A percentile compares a stretch with the other conserved stretches of the same genome.
Conservation (phyloP, 2,888 invertebrate species). For the Heliconius ethilla region DNA sequence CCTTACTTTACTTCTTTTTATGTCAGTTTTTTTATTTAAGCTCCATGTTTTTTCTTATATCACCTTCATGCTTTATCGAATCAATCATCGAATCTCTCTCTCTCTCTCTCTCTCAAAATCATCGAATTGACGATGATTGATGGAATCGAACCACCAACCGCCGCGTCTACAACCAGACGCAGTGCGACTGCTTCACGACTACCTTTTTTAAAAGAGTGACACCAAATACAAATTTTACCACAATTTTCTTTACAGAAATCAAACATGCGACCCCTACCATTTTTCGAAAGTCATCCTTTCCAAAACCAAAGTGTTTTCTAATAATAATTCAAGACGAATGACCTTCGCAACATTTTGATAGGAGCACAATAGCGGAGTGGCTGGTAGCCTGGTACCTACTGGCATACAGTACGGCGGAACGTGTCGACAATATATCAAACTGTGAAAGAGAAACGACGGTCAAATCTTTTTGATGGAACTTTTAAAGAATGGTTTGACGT, state of each 20-base stretch:
- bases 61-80: no score
- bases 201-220: no score
- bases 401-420: background rate
- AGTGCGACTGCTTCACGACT: no score
- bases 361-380: slow-evolving; percentile 5
- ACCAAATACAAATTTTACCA: background rate
- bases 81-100: no score
- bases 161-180: no score
- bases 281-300: background rate
- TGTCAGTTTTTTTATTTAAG: no score
- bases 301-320: background rate
- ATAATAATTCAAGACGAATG: slow-evolving; percentile 14
- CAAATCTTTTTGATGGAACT: slow-evolving; percentile 2
- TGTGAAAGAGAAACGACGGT: background rate
- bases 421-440: slow-evolving; percentile 12
- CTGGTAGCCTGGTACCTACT: background rate
- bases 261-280: background rate
- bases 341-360: slow-evolving; percentile 20
- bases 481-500: slow-evolving; percentile 1
- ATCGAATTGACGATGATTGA: no score
- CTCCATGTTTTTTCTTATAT: no score
- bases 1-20: no score
- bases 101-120: no score
- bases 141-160: no score
- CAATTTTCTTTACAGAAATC: background rate